These are phyloP conservation scores for Sebastes ruberrimus DNA, from an alignment of 2,797 vertebrate species.

Conservation along the genomic window DNA sequence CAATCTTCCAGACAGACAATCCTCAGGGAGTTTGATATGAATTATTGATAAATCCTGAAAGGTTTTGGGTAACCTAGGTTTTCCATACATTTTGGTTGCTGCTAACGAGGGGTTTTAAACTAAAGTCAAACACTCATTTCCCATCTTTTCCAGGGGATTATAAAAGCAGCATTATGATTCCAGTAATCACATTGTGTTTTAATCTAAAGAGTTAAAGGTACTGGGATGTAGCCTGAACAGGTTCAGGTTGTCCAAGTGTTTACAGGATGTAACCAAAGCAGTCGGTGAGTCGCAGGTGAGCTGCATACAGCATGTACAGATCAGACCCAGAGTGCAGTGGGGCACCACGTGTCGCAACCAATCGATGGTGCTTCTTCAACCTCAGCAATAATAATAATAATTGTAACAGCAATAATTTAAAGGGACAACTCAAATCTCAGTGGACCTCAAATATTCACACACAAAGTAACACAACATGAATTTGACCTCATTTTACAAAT, in stretches of 20 bases:
- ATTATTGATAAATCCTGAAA: not conserved
- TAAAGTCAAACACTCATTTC: not conserved
- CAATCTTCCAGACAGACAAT: not conserved
- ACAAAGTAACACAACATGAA: slow-evolving; percentile 47
- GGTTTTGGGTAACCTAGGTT: slow-evolving; percentile 8
- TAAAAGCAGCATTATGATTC: slow-evolving; percentile 17
- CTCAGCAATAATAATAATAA: not conserved
- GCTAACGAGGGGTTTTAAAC: not conserved
- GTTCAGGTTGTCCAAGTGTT: not conserved
- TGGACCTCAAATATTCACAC: slow-evolving; percentile 32
- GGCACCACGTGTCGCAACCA: slow-evolving; percentile 8
- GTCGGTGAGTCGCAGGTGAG: not conserved
- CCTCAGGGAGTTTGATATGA: not conserved
- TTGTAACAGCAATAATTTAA: slow-evolving; percentile 45
- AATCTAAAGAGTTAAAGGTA: not conserved
- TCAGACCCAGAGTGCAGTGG: slow-evolving; percentile 18
- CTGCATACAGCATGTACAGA: slow-evolving; percentile 37
- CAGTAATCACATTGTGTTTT: not conserved
- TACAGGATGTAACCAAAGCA: not conserved
- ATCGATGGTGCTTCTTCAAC: slow-evolving; percentile 9
- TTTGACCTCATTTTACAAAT: slow-evolving; percentile 26
- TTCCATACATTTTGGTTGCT: slow-evolving; percentile 33
- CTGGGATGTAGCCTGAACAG: not conserved
- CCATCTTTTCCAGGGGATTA: not conserved
- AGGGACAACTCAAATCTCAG: slow-evolving; percentile 29